Percentiles rank a stretch among this genome's conserved stretches.
Conservation (phyloP, 1,140 invertebrate genomes). For the Homarus americanus region DNA sequence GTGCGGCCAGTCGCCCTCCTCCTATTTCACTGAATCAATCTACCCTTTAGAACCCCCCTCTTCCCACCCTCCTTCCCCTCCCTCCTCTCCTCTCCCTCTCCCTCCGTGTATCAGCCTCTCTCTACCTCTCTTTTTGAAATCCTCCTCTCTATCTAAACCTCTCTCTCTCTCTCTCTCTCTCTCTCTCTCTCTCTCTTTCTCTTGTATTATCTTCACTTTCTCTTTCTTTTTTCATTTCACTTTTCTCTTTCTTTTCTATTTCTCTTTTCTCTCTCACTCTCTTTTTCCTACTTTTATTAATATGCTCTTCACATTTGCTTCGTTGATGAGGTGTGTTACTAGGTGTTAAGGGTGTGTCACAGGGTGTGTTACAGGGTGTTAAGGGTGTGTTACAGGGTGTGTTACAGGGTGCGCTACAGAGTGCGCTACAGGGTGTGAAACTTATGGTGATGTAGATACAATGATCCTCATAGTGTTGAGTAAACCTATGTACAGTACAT, state of each 20-base stretch:
- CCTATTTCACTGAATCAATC: slow-evolving; percentile 67
- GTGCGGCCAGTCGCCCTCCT: slow-evolving; percentile 54
- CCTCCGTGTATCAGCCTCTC: slow-evolving; percentile 14
- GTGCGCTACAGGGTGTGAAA: too few species aligned
- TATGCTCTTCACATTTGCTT: neutral
- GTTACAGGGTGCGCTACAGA: too few species aligned
- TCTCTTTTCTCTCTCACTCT: slow-evolving; percentile 17
- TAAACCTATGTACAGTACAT: too few species aligned
- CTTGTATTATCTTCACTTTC: too few species aligned
- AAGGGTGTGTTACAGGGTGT: too few species aligned
- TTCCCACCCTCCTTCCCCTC: slow-evolving; percentile 6
- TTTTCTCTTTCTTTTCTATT: too few species aligned
- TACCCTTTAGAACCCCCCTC: slow-evolving; percentile 52
- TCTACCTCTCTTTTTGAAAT: slow-evolving; percentile 4
- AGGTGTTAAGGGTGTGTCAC: too few species aligned
- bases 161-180: slow-evolving; percentile 20
- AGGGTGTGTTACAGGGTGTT: too few species aligned
- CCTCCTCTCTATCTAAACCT: slow-evolving; percentile 23
- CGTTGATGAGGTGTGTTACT: too few species aligned
- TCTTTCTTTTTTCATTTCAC: too few species aligned
- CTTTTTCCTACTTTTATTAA: neutral
- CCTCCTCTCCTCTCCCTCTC: neutral
- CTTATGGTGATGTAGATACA: too few species aligned
- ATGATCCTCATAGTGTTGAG: too few species aligned
- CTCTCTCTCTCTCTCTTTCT: neutral